Evolutionary conservation across 1,140 invertebrate species (phyloP), one percentile per base, ranked within the genome.

Genomic region (Drosophila nebulosa): DNA sequence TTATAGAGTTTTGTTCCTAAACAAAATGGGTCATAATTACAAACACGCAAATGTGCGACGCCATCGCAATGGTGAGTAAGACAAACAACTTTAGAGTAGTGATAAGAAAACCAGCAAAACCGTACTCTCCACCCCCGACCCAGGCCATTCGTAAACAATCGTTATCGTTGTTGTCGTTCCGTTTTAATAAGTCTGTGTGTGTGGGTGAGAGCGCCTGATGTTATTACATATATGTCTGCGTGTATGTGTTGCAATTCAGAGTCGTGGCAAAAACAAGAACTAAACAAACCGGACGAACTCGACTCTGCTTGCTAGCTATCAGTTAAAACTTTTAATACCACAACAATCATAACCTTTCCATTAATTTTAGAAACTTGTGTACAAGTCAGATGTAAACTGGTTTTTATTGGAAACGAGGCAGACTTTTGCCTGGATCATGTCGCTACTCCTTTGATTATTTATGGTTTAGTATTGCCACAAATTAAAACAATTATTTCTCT

Each of bases 41-140:
- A 50, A 74, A 39, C 56, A 42, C 4, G 50, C 36, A 2, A 51
- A 68, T 71, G 70, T 68, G 35, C 46, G 70, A 22, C 69, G 67
- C 30, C 64, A 61, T 27, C 75, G 67, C 46, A 84, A 69, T 84
- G 79, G 79, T 84, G 51, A 79, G 75, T 84, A 39, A 27, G 6
- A 10, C 61, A 26, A 64, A 65, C 35, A 26, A 14, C n/a, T 30
- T 73, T 18, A 27, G 9, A 68, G 9, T 63, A 71, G 71, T 79
- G 79, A 72, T 64, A 55, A 16, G 9, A 9, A 26, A 42, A 26
- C 24, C 21, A 35, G 22, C 27, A 21, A 32, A 39, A 26, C 14
- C 14, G 7, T 32, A 32, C 30, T 22, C 51, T 14, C 22, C 16
- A 10, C 14, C 42, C 26, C 1, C 22, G 21, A 16, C 24, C 42